Conservation (phyloP, 2,113 vertebrate species). For the Seriola quinqueradiata region DNA sequence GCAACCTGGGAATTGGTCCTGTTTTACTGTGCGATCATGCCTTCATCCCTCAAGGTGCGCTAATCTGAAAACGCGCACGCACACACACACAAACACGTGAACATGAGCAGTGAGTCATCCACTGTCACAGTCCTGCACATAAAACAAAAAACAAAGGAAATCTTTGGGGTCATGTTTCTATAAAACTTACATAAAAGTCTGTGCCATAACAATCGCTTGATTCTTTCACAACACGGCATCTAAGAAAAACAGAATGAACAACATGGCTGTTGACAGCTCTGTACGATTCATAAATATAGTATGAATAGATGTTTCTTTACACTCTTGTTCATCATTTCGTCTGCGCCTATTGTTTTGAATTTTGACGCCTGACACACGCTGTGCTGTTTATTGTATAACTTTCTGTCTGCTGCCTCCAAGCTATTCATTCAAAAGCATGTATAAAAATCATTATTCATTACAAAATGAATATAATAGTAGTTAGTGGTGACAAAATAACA, state of each 20-base stretch:
- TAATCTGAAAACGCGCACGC: conserved; percentile 33
- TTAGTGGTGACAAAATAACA: conserved; percentile 1
- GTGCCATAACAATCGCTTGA: conserved; percentile 16
- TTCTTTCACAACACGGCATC: background rate
- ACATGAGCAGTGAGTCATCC: conserved; percentile 39
- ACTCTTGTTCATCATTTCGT: conserved; percentile 46
- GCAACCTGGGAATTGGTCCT: conserved; percentile 48
- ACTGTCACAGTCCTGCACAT: conserved; percentile 4
- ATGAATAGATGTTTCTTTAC: conserved; percentile 33
- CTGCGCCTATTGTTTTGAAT: conserved; percentile 36
- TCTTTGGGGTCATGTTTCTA: conserved; percentile 30
- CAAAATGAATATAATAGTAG: conserved; percentile 20
- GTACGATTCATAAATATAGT: conserved; percentile 31
- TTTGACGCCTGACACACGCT: conserved; percentile 48
- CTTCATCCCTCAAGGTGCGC: conserved; percentile 24
- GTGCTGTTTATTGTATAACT: conserved; percentile 45
- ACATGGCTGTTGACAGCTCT: conserved; percentile 39
- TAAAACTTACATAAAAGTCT: conserved; percentile 39
- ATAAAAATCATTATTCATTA: conserved; percentile 43
- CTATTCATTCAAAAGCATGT: conserved; percentile 35
- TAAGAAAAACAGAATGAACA: conserved; percentile 3
- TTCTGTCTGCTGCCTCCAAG: conserved; percentile 31
- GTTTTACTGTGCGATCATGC: conserved; percentile 31
- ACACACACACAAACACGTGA: conserved; percentile 1
- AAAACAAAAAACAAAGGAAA: conserved; percentile 45